These are phyloP conservation scores for Agrilus cyanescens DNA, from an alignment of 2,888 invertebrate species.

Conservation along the genomic window DNA sequence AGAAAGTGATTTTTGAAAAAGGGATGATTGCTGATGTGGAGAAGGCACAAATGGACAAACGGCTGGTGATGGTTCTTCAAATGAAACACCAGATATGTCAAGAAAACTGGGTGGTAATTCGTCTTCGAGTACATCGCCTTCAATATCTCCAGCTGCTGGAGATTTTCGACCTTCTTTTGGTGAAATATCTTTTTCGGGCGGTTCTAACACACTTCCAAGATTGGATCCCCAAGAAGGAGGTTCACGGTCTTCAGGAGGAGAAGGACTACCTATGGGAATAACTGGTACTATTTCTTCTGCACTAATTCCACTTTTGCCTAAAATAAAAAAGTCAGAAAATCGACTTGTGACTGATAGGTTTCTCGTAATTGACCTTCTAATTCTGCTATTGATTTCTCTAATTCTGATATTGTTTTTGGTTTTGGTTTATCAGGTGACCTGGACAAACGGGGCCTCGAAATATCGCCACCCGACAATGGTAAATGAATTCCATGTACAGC, in stretches of 20 bases:
- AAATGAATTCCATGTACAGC: no score
- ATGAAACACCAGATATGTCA: no score
- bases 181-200: conserved; percentile 8
- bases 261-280: conserved; percentile 19
- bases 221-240: conserved; percentile 34
- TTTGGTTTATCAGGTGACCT: no score
- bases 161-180: conserved; percentile 4
- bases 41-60: no score
- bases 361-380: background rate
- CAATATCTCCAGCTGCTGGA: background rate
- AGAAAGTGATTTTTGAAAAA: no score
- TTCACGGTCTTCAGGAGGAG: conserved; percentile 19
- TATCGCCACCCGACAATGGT: no score
- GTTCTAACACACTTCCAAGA: conserved; percentile 25
- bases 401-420: background rate
- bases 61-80: no score
- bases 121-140: background rate
- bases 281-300: conserved; percentile 1
- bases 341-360: background rate
- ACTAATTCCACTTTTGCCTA: background rate
- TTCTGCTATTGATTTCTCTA: background rate
- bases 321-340: no score
- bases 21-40: no score
- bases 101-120: no score
- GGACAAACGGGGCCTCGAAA: no score